Conservation (phyloP, 2,113 vertebrate species). For the Eclectus roratus region DNA sequence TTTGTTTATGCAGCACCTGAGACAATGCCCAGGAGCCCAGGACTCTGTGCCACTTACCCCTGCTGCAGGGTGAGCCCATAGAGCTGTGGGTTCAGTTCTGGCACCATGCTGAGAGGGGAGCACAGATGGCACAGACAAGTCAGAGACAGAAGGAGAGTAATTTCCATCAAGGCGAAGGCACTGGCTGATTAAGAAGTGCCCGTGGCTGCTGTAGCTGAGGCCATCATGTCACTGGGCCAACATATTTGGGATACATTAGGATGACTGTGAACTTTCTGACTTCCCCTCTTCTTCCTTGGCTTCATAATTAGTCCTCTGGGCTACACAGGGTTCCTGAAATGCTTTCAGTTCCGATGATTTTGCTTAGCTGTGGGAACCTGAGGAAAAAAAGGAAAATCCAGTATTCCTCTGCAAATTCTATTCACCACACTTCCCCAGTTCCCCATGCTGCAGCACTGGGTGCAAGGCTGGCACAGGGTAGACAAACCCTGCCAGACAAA, state of each 20-base stretch:
- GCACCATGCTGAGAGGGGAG: neutral
- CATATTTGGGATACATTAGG: neutral
- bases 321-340: neutral
- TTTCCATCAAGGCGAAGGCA: neutral
- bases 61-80: neutral
- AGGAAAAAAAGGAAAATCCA: neutral
- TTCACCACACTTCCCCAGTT: rapidly evolving
- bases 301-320: neutral
- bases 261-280: neutral
- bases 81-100: neutral
- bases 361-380: neutral
- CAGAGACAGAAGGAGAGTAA: neutral
- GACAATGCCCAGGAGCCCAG: neutral
- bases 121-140: neutral
- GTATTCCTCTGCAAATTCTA: neutral
- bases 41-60: neutral
- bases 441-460: neutral
- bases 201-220: neutral
- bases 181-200: neutral
- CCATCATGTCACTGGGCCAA: rapidly evolving
- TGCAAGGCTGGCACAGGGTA: neutral
- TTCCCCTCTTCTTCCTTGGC: neutral
- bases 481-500: neutral
- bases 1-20: neutral
- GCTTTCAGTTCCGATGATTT: neutral